Evolutionary conservation across 2,888 invertebrate species (phyloP), one percentile per base, ranked within the genome.

Genomic region (Pimpla rufipes): DNA sequence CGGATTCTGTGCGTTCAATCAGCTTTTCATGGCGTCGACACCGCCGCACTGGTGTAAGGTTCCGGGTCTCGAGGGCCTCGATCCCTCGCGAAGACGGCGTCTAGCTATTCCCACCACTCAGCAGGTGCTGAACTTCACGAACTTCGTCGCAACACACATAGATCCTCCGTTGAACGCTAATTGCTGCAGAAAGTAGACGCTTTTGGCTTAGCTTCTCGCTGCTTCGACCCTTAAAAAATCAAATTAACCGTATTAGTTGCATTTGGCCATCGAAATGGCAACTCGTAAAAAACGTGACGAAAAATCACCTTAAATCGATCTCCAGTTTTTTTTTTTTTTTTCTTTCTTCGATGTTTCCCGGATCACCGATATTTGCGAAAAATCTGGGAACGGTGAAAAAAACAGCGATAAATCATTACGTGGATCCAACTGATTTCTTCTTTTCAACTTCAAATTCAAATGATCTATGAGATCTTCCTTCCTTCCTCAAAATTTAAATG

Each of bases 1-100:
- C 90, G 98, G 98, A 40, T 98, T 98, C 93, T 97, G 97, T 93
- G 98, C 98, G 4, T 98, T 98, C 93, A 98, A 98, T 94, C 98
- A 98, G 93, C 95, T 98, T 47, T 98, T 98, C 93, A 98, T 98
- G 97, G 96, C 98, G 4, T 97, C 97, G 89, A 95, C 96, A 45
- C 98, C 98, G 0, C 96, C 96, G 57, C 97, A 98, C 93, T 98
- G 98, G 97, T 98, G 98, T 91, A 94, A 93, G 83, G 95, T 97
- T 29, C 96, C 97, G 0, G 95, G 96, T 86, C 93, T 98, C 79
- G 92, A 94, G 71, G 88, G 86, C 42, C 85, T 93, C 79, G 92
- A 93, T 77, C 83, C 89, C 3, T 81, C 87, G 2, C 89, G 88
- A 62, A 90, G 96, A 77, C 96, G 95, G 93, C 92, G 93, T 76